Percentiles rank a stretch among this genome's conserved stretches.
Conservation (phyloP, 2,797 vertebrate species). For the Phrynocephalus forsythii region DNA sequence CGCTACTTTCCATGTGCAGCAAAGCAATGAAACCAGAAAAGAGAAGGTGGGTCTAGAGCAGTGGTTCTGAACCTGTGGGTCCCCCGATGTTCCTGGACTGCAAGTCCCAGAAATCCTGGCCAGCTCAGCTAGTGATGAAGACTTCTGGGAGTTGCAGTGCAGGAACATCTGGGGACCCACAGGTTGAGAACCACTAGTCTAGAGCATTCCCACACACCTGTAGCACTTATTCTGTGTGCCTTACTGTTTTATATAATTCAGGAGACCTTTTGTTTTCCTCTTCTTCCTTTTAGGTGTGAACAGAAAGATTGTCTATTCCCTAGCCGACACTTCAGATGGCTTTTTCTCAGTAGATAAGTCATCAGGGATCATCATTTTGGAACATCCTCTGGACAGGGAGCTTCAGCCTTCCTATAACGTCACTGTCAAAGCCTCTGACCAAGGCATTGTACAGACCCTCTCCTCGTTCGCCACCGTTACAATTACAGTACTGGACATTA, state of each 20-base stretch:
- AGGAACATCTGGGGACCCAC: no score
- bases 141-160: no score
- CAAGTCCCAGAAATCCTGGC: no score
- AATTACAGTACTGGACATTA: slow-evolving; percentile 93
- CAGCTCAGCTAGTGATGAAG: no score
- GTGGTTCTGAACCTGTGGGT: no score
- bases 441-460: slow-evolving; percentile 82
- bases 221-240: background rate
- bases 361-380: slow-evolving; percentile 90
- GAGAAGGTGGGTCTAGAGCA: no score
- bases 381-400: slow-evolving; percentile 91
- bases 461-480: slow-evolving; percentile 88
- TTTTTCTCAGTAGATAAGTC: slow-evolving; percentile 92
- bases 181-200: no score
- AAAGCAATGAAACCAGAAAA: no score
- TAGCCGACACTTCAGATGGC: slow-evolving; percentile 85
- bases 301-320: slow-evolving; percentile 89
- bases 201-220: no score
- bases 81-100: no score
- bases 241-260: rapidly evolving
- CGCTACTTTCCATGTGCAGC: no score
- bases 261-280: background rate
- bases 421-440: slow-evolving; percentile 88
- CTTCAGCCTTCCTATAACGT: slow-evolving; percentile 89
- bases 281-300: slow-evolving; percentile 81